phyloP scores from a whole-genome alignment of 2,888 invertebrate genomes.

The Rhorus exstirpatorius region DNA sequence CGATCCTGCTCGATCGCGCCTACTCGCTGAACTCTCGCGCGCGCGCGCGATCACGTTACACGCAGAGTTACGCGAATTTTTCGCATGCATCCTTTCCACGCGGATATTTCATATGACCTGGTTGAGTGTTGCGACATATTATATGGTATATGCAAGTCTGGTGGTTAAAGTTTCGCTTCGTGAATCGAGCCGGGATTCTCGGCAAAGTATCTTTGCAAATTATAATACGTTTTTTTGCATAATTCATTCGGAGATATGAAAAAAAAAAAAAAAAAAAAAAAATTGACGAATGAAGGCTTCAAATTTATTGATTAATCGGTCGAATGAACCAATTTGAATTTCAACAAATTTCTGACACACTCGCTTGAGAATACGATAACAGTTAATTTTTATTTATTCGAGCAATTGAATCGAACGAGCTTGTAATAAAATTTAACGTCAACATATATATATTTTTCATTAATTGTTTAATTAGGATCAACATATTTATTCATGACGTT shows the following conservation, averaged over 20 bases:
- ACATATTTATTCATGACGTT: too few relatives aligned
- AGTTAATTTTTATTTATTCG: too few relatives aligned
- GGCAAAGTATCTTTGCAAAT: not conserved
- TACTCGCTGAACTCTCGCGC: constrained; percentile 2
- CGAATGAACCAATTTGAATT: not conserved
- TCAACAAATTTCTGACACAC: not conserved
- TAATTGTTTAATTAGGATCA: too few relatives aligned
- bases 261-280: too few relatives aligned
- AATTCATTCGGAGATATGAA: too few relatives aligned
- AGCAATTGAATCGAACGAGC: not conserved
- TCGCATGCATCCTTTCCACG: not conserved
- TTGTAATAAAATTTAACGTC: not conserved
- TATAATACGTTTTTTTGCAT: too few relatives aligned
- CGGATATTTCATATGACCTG: constrained; percentile 17
- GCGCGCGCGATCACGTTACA: constrained; percentile 7
- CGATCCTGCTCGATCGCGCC: constrained; percentile 42
- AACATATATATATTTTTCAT: not conserved
- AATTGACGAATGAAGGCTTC: too few relatives aligned
- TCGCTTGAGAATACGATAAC: too few relatives aligned
- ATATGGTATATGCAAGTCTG: too few relatives aligned
- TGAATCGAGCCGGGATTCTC: constrained; percentile 4
- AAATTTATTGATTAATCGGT: not conserved
- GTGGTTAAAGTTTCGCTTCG: constrained; percentile 74
- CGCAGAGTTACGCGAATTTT: constrained; percentile 9
- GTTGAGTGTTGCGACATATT: constrained; percentile 70